phyloP scores from a whole-genome alignment of 2,113 vertebrate species.

The Fregetta grallaria region DNA sequence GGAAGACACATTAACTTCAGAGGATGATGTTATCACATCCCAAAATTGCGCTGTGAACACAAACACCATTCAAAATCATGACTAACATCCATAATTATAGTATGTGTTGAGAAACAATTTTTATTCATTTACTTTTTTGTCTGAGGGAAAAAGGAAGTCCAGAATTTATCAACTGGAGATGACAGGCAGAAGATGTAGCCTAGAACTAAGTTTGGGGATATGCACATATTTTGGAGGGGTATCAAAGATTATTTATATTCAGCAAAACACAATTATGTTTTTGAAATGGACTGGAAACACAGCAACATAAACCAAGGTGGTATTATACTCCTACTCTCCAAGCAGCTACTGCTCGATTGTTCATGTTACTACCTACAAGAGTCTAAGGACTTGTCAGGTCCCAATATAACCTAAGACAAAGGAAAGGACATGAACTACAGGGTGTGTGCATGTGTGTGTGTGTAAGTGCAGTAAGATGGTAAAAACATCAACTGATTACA shows the following conservation, averaged over 20 bases:
- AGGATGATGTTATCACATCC: neutral
- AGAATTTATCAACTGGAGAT: constrained; percentile 4
- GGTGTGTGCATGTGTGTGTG: neutral
- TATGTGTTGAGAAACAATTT: neutral
- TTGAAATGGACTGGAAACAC: neutral
- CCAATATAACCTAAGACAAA: neutral
- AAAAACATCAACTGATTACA: neutral
- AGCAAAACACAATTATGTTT: neutral
- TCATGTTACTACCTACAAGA: neutral
- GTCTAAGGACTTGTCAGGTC: neutral
- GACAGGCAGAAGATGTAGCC: neutral
- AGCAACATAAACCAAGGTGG: neutral
- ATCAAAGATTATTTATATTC: neutral
- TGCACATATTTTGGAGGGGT: neutral
- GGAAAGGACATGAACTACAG: neutral
- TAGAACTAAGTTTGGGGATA: neutral
- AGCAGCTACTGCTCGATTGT: neutral
- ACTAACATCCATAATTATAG: neutral
- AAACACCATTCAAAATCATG: neutral
- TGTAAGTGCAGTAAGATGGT: neutral
- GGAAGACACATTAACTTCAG: neutral
- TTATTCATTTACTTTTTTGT: neutral
- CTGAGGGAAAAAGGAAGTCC: neutral
- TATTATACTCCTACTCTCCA: neutral
- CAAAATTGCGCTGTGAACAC: neutral